These are phyloP conservation scores for Anser brachyrhynchus DNA, from an alignment of 2,113 vertebrate genomes.

Conservation along the genomic window DNA sequence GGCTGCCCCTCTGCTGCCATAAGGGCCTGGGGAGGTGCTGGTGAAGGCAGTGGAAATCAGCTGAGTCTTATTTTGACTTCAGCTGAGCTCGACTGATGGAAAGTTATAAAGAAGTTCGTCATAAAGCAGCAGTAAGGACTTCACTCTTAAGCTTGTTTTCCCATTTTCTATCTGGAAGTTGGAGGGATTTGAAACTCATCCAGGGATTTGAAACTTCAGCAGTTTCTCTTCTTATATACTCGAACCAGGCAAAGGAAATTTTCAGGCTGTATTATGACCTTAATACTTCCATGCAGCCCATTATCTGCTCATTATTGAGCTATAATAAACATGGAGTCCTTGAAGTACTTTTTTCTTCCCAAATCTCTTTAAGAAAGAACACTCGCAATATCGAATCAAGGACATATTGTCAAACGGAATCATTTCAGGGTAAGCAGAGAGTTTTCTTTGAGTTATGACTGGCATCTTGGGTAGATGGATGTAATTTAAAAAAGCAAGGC, in stretches of 20 bases:
- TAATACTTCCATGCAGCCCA: constrained; percentile 42
- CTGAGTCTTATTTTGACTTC: neutral
- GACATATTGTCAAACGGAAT: neutral
- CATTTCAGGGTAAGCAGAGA: neutral
- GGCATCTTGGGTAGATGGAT: neutral
- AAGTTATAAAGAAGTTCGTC: neutral
- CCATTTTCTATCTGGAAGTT: constrained; percentile 21
- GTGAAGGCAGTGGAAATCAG: neutral
- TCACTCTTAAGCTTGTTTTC: constrained; percentile 29
- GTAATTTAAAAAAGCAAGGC: neutral
- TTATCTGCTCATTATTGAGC: constrained; percentile 47
- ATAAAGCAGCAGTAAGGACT: neutral
- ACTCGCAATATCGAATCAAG: neutral
- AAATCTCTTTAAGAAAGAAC: constrained; percentile 12
- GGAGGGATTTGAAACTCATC: constrained; percentile 54
- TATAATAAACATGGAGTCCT: constrained; percentile 20
- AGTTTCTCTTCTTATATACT: constrained; percentile 39
- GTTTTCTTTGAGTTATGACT: neutral
- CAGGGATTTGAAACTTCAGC: constrained; percentile 58
- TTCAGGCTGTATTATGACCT: constrained; percentile 49
- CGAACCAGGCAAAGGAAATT: constrained; percentile 8
- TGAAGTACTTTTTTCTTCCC: neutral
- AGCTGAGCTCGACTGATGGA: neutral
- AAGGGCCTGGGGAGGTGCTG: neutral
- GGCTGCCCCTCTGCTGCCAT: neutral